Base-by-base conservation (phyloP, 1,140 invertebrate genomes). In the Fopius arisanus region DNA sequence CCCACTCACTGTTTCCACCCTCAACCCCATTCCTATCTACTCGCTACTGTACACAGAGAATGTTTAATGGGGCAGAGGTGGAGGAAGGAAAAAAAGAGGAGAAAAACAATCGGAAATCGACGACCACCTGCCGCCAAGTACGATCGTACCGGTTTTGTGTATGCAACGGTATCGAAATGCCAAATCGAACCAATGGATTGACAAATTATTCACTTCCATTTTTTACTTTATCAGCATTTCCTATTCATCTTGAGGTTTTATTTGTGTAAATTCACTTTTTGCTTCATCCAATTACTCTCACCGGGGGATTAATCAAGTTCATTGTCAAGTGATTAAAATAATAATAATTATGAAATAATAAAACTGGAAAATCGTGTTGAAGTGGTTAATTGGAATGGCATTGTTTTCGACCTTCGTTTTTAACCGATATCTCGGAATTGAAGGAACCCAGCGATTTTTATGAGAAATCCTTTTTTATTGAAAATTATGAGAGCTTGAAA, bases 21-120 rank as follows among this genome's bases (percentile, higher is more conserved):
- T 19, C 28, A 31, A 29, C 21, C 43, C 28, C 51, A 23, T 21
- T n/a, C 54, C 41, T 29, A n/a, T 62, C 23, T 59, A 70, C 19
- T 16, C 43, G 6, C 14, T 51, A 21, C 19, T 12, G 6, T 23
- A 43, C 41, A 41, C 41, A 67, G 43, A 16, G 43, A 19, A 48
- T 41, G 41, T 40, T 67, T 67, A 67, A 26, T 43, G 41, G 66
- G n/a, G 16, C 21, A 43, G 23, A 67, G 66, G 66, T 26, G 66
- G 31, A 41, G 21, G 23, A 63, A 28, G 29, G n/a, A 67, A 59
- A 67, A 62, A 54, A 67, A 59, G 62, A 67, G 33, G 19, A 66
- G 51, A 54, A 81, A 81, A 82, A 81, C 80, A 84, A 84, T 83
- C 80, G 83, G 80, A 84, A 84, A 84, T 83, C 83, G 82, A 79